Conservation (phyloP, 1,140 invertebrate species). For the Stratiolaelaps scimitus region DNA sequence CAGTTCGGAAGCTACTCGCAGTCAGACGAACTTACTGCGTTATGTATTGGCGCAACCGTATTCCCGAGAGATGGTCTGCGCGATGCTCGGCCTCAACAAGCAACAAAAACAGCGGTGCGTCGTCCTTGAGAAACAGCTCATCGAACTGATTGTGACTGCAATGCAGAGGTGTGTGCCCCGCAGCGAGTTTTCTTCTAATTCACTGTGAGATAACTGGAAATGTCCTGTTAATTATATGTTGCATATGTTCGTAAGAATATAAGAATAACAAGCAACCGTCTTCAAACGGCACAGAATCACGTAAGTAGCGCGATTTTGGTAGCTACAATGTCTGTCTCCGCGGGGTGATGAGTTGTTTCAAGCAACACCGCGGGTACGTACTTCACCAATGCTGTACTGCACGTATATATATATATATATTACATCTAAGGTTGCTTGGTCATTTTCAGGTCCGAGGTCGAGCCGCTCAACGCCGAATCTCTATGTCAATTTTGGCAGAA, state of each 20-base stretch:
- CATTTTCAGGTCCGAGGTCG: slow-evolving; percentile 1
- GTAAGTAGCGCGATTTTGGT: no score
- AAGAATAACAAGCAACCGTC: slow-evolving; percentile 3
- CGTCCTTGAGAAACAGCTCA: slow-evolving; percentile 79
- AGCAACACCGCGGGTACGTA: no score
- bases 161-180: slow-evolving; percentile 64
- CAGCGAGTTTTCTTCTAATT: background rate
- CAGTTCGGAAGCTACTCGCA: slow-evolving; percentile 56
- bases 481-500: slow-evolving; percentile 57
- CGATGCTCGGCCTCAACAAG: slow-evolving; percentile 81
- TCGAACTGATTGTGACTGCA: slow-evolving; percentile 74
- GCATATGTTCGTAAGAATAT: no score
- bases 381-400: no score
- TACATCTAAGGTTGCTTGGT: background rate
- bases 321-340: no score
- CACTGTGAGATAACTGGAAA: no score
- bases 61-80: slow-evolving; percentile 87
- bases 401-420: no score
- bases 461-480: background rate
- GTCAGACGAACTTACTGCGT: slow-evolving; percentile 73
- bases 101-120: slow-evolving; percentile 74
- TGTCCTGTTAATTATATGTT: no score
- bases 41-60: slow-evolving; percentile 91
- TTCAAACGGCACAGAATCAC: no score
- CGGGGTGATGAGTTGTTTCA: no score